A percentile compares a stretch with the other conserved stretches of the same genome.
Conservation (phyloP, 2,888 invertebrate genomes). For the Protonemura montana region DNA sequence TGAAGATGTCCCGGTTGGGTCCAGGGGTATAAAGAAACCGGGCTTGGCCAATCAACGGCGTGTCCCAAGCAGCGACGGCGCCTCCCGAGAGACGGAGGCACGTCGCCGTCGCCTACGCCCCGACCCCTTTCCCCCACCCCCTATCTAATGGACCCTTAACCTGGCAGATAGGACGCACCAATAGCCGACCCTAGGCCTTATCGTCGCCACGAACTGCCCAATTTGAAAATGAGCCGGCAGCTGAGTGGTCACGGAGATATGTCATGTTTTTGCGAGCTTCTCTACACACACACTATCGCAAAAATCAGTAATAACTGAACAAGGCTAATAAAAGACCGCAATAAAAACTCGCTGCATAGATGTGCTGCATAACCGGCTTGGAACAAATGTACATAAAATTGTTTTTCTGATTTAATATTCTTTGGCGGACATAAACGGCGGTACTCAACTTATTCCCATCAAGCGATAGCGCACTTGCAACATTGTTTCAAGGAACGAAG, state of each 20-base stretch:
- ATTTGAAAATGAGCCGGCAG: not conserved
- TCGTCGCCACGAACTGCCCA: not conserved
- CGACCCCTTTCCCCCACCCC: not conserved
- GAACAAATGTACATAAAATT: no score
- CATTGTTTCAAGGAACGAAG: not conserved
- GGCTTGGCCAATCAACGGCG: not conserved
- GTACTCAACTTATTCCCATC: not conserved
- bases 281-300: not conserved
- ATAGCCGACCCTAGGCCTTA: not conserved
- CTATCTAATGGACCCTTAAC: not conserved
- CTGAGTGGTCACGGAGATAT: not conserved
- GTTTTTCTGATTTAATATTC: no score
- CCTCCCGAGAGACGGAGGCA: not conserved
- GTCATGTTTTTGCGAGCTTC: not conserved
- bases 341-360: not conserved
- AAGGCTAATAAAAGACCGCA: not conserved
- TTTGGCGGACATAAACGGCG: not conserved
- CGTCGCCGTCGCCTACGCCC: not conserved
- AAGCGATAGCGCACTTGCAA: not conserved
- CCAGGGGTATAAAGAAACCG: not conserved
- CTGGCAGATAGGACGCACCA: not conserved
- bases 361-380: no score
- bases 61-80: not conserved
- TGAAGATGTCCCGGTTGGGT: constrained; percentile 5
- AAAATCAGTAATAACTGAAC: not conserved